Base-by-base conservation (phyloP, 2,113 vertebrate genomes). In the Mirounga angustirostris region DNA sequence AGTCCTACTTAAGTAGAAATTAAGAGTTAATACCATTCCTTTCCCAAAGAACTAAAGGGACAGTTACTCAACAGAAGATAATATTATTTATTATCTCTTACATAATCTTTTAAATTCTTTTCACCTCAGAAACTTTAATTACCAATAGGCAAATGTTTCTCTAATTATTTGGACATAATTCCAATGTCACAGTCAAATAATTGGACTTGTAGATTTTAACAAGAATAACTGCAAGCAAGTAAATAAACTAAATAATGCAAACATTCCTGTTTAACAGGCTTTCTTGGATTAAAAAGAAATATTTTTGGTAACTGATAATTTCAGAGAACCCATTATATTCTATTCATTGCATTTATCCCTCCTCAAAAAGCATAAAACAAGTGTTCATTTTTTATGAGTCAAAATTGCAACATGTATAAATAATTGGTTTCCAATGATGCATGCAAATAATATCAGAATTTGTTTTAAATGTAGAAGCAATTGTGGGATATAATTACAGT, bases 301-400 rank as follows among this genome's bases (percentile, higher is more conserved):
- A 98, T 98, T 98, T 97, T 98, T 97, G 96, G 98, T 97, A 98
- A 98, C 97, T 80, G 95, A 97, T 98, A 96, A 98, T 98, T 98
- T 98, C 73, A 78, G 91, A 91, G 85, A 93, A 92, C 30, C 40
- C 28, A 96, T 97, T 97, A 95, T 96, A 91, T 89, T 81, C 92
- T 98, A 92, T 95, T 98, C 91, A 94, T 79, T 93, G 74, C 92
- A 94, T 96, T 96, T 97, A 91, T 95, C 86, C 50, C 15, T 94
- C 73, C 78, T 95, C 82, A 89, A 82, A 97, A 96, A 97, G 36
- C 94, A 97, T 91, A 94, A 97, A 98, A 96, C 94, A 96, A 97
- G 94, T 93, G 96, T 96, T 97, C 91, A 6, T 94, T 95, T 97
- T 98, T 98, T 96, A 97, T 96, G 96, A 98, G 94, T 97, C 95